A percentile compares a stretch with the other conserved stretches of the same genome.
Conservation (phyloP, 2,113 vertebrate species). For the Erpornis zantholeuca region DNA sequence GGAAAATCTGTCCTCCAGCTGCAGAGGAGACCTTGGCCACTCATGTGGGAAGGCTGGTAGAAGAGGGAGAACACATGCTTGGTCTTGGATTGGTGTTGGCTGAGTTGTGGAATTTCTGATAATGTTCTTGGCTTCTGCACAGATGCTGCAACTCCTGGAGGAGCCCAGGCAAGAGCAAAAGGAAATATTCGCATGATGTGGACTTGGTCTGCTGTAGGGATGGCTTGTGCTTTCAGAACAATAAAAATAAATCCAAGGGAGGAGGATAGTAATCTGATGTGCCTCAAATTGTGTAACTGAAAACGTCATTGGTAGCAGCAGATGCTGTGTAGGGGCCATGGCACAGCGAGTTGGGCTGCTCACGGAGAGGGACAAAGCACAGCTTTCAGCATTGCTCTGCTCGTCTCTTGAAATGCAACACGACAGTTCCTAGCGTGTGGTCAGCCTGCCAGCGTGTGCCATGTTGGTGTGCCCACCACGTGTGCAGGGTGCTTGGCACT, state of each 20-base stretch:
- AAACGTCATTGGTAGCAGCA: background rate
- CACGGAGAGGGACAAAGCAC: background rate
- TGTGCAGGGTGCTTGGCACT: accelerated
- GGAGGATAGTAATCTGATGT: background rate
- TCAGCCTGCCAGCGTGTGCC: background rate
- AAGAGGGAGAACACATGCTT: background rate
- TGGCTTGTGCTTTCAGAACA: background rate
- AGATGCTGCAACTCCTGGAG: background rate
- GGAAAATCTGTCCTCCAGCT: background rate
- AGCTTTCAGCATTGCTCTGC: background rate
- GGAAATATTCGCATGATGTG: background rate
- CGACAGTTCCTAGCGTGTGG: background rate
- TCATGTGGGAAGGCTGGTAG: background rate
- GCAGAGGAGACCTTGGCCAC: background rate
- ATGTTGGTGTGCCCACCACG: accelerated
- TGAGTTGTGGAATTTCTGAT: background rate
- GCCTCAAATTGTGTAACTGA: background rate
- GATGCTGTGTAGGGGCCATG: background rate
- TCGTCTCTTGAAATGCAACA: background rate
- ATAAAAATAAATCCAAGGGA: background rate
- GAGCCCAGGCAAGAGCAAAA: background rate
- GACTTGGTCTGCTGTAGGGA: background rate
- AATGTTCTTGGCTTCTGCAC: background rate
- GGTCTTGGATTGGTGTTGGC: background rate
- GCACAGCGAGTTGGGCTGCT: background rate